Conservation (phyloP, 2,888 invertebrate species). For the Oscheius onirici region DNA sequence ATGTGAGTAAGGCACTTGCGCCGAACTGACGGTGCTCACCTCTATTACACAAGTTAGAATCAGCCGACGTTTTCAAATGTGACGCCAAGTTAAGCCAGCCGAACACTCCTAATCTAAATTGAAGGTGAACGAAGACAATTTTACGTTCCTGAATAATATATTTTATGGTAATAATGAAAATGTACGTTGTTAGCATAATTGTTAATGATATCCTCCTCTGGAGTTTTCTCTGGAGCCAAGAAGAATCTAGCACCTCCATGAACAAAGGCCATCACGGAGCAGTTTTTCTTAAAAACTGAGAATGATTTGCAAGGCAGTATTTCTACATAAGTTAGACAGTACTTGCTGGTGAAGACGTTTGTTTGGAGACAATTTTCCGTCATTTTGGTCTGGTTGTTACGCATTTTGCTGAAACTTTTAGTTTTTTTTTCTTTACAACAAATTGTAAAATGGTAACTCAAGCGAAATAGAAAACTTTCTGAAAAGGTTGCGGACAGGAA, state of each 20-base stretch:
- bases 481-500: no score
- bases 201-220: conserved; percentile 37
- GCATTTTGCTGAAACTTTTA: background rate
- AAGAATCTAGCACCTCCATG: conserved; percentile 39
- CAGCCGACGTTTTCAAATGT: conserved; percentile 1
- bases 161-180: background rate
- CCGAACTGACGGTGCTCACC: no score
- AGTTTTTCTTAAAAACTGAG: conserved; percentile 34
- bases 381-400: background rate
- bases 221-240: conserved; percentile 34
- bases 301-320: background rate
- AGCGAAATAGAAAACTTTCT: no score
- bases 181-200: conserved; percentile 36
- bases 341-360: conserved; percentile 33
- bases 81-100: conserved; percentile 38
- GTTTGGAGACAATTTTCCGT: conserved; percentile 34
- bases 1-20: no score
- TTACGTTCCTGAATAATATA: conserved; percentile 31
- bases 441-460: no score
- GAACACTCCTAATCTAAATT: conserved; percentile 37
- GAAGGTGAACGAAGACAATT: conserved; percentile 37
- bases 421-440: no score
- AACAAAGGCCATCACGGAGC: conserved; percentile 41
- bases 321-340: conserved; percentile 30
- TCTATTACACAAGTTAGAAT: conserved; percentile 31